Conservation (phyloP, 2,797 vertebrate species). For the Syngnathus acus region DNA sequence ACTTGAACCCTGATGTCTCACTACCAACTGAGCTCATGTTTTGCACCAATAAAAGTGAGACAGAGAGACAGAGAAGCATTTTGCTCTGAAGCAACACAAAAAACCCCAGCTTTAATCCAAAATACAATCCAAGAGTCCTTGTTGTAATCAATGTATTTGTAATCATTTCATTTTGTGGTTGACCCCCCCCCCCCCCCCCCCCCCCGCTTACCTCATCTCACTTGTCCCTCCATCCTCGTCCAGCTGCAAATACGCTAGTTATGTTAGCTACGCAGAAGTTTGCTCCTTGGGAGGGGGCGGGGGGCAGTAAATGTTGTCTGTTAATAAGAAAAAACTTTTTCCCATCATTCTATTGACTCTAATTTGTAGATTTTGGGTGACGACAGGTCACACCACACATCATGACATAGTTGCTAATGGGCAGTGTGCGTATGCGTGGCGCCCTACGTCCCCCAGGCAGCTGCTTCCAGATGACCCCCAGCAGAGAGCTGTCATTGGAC, state of each 20-base stretch:
- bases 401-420: conserved; percentile 17
- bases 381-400: conserved; percentile 11
- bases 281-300: background rate
- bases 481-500: conserved; percentile 68
- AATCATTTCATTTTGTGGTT: no score
- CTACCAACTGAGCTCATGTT: conserved; percentile 66
- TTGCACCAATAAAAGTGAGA: conserved; percentile 34
- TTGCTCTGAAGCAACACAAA: background rate
- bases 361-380: conserved; percentile 4
- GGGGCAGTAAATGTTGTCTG: background rate
- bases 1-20: conserved; percentile 67
- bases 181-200: conserved; percentile 18
- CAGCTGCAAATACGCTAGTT: conserved; percentile 36
- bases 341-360: background rate
- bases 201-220: conserved; percentile 36
- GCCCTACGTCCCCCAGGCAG: conserved; percentile 45
- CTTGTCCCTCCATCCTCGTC: conserved; percentile 31
- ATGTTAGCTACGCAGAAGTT: background rate
- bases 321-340: background rate
- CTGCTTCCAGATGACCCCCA: conserved; percentile 65
- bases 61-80: background rate
- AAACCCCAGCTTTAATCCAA: background rate
- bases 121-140: background rate
- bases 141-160: background rate
- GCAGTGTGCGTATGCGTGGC: conserved; percentile 12